phyloP scores from a whole-genome alignment of 2,888 invertebrate genomes.

The Lapara coniferarum region DNA sequence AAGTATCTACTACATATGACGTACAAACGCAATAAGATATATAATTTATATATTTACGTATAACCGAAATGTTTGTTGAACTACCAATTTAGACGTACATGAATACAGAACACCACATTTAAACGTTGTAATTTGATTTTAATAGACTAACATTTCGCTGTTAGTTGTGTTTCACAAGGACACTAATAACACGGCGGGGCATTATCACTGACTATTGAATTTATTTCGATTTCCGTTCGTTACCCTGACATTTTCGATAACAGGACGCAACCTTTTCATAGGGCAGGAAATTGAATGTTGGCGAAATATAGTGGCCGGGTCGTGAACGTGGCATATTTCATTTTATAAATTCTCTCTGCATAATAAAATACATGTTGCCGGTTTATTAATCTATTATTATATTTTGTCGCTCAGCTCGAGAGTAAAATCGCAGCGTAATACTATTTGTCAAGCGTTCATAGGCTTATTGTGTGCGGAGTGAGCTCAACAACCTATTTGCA shows the following conservation, averaged over 20 bases:
- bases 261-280: constrained; percentile 56
- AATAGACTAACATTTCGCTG: not conserved
- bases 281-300: constrained; percentile 67
- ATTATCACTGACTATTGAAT: constrained; percentile 37
- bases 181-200: not conserved
- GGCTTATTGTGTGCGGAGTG: constrained; percentile 66
- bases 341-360: constrained; percentile 39
- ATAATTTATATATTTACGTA: too few species aligned
- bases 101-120: not conserved
- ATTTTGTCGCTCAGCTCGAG: constrained; percentile 41
- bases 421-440: constrained; percentile 62
- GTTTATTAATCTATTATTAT: constrained; percentile 54
- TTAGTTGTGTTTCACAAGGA: not conserved
- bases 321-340: constrained; percentile 48
- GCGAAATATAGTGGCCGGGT: constrained; percentile 53
- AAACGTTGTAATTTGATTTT: not conserved
- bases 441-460: constrained; percentile 73
- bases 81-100: not conserved
- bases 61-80: too few species aligned
- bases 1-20: too few species aligned
- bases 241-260: constrained; percentile 59
- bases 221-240: constrained; percentile 42
- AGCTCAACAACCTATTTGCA: constrained; percentile 77
- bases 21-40: too few species aligned
- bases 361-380: constrained; percentile 42